Evolutionary conservation across 2,797 vertebrate genomes (phyloP).

Genomic region (Halcyon smyrnensis): DNA sequence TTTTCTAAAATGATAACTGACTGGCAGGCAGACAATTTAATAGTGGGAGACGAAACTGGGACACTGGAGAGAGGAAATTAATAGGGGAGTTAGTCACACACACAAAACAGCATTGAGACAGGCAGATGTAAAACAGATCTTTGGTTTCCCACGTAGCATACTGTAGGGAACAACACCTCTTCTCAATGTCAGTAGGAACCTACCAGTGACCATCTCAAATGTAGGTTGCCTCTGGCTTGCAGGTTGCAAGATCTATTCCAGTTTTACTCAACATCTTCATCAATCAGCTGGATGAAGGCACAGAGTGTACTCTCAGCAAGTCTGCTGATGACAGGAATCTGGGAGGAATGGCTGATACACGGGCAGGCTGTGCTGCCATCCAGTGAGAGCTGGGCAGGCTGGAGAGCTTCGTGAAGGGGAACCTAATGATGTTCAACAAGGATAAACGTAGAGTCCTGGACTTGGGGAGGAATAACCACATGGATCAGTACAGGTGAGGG

Average conservation of each 20-base stretch:
- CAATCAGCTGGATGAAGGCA: too few species aligned
- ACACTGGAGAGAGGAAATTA: neutral
- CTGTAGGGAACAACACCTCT: neutral
- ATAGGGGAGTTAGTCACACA: neutral
- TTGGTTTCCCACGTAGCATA: neutral
- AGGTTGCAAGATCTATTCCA: neutral
- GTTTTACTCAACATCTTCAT: too few species aligned
- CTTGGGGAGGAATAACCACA: too few species aligned
- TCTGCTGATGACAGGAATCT: too few species aligned
- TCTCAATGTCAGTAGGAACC: neutral
- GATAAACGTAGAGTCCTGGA: too few species aligned
- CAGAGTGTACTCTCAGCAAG: too few species aligned
- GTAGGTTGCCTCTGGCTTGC: neutral
- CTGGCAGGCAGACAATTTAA: neutral
- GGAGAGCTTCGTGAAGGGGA: too few species aligned
- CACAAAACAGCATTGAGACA: neutral
- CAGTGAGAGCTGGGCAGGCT: too few species aligned
- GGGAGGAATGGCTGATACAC: too few species aligned
- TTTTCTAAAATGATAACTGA: slow-evolving; percentile 22
- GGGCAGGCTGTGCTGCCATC: too few species aligned
- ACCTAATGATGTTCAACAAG: too few species aligned
- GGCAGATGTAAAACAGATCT: neutral
- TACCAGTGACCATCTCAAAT: neutral
- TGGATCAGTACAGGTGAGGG: too few species aligned
- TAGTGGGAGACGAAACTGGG: slow-evolving; percentile 28